Percentiles rank a stretch among this genome's conserved stretches.
Conservation (phyloP, 2,797 vertebrate species). For the Monodelphis domestica region DNA sequence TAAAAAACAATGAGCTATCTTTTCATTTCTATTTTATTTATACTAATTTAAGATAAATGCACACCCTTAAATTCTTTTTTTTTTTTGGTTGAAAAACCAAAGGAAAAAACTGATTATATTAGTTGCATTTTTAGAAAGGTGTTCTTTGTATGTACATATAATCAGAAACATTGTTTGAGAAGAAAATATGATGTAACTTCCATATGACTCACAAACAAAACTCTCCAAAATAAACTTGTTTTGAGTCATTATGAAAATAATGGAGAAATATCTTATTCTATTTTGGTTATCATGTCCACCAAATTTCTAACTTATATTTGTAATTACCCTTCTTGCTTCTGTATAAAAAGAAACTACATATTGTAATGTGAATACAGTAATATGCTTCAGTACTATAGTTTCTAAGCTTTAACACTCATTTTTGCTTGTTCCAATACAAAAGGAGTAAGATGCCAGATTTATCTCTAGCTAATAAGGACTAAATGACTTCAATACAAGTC, state of each 20-base stretch:
- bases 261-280: neutral
- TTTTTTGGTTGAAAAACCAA: conserved; percentile 34
- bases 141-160: conserved; percentile 7
- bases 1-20: conserved; percentile 12
- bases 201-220: conserved; percentile 13
- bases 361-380: neutral
- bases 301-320: neutral
- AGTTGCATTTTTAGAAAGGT: conserved; percentile 23
- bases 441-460: neutral
- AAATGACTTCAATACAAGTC: conserved; percentile 1
- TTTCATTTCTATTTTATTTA: no score
- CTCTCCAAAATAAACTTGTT: neutral
- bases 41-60: no score
- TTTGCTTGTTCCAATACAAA: neutral
- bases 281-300: neutral
- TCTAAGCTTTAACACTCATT: neutral
- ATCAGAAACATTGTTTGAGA: conserved; percentile 9
- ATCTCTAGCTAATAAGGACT: neutral
- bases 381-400: neutral
- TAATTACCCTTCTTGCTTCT: neutral
- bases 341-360: neutral
- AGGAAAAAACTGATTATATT: neutral
- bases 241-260: neutral
- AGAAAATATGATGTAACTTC: neutral
- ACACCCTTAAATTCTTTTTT: neutral